These are phyloP conservation scores for Meandrina meandrites DNA, from an alignment of 92 coral and sea anemone species.

Conservation along the genomic window DNA sequence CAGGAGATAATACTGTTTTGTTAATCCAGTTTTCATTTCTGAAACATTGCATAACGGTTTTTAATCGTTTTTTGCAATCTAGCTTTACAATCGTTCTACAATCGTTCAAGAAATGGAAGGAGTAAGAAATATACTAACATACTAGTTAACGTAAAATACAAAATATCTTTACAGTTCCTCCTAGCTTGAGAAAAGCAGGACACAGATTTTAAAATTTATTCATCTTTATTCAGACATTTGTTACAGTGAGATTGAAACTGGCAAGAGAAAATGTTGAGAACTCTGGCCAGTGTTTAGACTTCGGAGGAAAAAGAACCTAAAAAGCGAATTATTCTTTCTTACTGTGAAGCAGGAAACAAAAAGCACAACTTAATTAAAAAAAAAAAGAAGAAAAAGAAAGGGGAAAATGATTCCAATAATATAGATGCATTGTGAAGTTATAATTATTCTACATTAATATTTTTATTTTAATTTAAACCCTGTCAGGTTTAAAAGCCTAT, in stretches of 20 bases:
- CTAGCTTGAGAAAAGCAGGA: neutral
- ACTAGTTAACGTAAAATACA: too few relatives aligned
- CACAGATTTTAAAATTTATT: neutral
- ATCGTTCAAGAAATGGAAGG: too few relatives aligned
- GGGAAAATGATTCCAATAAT: neutral
- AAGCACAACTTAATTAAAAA: neutral
- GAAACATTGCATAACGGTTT: too few relatives aligned
- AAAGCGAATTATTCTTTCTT: neutral
- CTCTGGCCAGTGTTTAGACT: neutral
- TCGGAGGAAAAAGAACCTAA: neutral
- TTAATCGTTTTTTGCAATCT: too few relatives aligned
- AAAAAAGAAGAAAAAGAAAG: neutral
- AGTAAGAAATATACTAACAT: too few relatives aligned
- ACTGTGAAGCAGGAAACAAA: neutral
- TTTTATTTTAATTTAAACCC: constrained; percentile 1
- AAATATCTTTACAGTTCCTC: too few relatives aligned
- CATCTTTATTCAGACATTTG: neutral
- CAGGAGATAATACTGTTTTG: too few relatives aligned
- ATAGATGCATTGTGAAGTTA: neutral
- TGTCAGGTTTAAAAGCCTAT: constrained; percentile 21
- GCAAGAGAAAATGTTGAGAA: neutral
- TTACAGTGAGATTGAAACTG: neutral
- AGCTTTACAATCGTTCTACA: too few relatives aligned
- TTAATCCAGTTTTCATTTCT: too few relatives aligned
- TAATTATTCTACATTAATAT: neutral